Conservation (phyloP, 2,888 invertebrate species). For the Drosophila subsilvestris region DNA sequence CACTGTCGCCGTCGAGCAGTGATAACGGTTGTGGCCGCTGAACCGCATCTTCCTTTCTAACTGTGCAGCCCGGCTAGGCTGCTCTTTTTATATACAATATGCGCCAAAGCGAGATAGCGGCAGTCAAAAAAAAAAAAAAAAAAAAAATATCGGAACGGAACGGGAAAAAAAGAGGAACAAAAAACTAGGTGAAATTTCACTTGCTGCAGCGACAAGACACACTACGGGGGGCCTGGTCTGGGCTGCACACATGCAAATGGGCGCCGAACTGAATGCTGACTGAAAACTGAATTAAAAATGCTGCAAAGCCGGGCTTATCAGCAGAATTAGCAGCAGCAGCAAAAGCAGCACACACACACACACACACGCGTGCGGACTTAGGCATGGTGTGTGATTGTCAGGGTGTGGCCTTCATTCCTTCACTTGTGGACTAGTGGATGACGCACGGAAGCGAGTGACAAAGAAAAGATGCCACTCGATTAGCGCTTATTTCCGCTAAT, state of each 20-base stretch:
- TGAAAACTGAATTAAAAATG: slow-evolving; percentile 64
- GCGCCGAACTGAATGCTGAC: slow-evolving; percentile 70
- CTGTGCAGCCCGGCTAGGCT: slow-evolving; percentile 14
- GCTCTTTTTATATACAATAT: slow-evolving; percentile 24
- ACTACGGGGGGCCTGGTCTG: background rate
- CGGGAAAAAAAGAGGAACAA: slow-evolving; percentile 23
- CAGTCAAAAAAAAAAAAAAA: background rate
- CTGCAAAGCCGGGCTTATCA: slow-evolving; percentile 66
- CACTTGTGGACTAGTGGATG: background rate
- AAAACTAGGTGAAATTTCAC: slow-evolving; percentile 35
- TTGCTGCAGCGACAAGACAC: slow-evolving; percentile 30
- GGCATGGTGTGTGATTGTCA: background rate
- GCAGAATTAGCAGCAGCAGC: slow-evolving; percentile 29
- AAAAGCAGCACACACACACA: background rate
- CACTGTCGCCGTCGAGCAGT: slow-evolving; percentile 12
- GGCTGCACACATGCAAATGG: slow-evolving; percentile 56
- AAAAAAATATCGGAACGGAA: background rate
- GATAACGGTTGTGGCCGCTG: slow-evolving; percentile 37
- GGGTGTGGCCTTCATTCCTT: background rate
- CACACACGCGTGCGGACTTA: background rate
- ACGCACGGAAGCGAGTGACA: background rate
- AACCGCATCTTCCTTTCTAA: slow-evolving; percentile 44
- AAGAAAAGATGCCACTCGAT: background rate
- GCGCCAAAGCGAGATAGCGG: background rate
- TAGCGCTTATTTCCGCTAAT: too few relatives aligned